Evolutionary conservation across 2,113 vertebrate genomes (phyloP).

Genomic region (Forbesichthys papilliferus): DNA sequence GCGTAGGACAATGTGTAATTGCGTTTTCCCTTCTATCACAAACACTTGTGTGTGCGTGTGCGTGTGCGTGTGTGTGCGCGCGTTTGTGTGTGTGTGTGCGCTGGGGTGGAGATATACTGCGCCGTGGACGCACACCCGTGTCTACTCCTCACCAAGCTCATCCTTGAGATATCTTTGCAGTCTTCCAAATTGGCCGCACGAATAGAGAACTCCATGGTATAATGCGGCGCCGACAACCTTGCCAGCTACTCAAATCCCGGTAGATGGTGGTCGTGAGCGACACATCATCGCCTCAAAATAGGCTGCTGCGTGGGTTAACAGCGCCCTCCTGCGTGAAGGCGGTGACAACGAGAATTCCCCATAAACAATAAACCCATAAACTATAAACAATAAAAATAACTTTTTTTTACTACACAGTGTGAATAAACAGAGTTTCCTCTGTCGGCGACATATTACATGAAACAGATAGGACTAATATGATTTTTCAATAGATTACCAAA

Average conservation of each 20-base stretch:
- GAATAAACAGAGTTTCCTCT: too few relatives aligned
- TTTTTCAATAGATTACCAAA: too few relatives aligned
- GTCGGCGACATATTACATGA: too few relatives aligned
- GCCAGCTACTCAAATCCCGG: neutral
- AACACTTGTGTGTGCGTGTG: neutral
- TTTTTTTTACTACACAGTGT: too few relatives aligned
- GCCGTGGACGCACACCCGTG: conserved; percentile 10
- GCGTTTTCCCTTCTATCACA: neutral
- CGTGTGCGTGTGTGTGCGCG: too few relatives aligned
- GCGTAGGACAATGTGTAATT: neutral
- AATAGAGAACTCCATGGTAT: conserved; percentile 70
- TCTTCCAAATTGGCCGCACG: conserved; percentile 72
- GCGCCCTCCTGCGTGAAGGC: conserved; percentile 31
- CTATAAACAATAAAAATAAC: too few relatives aligned
- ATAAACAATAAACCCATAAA: too few relatives aligned
- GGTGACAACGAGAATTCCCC: conserved; percentile 5
- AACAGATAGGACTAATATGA: too few relatives aligned
- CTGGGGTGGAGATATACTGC: neutral
- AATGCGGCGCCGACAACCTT: neutral
- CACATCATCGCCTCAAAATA: neutral
- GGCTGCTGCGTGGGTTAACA: conserved; percentile 13
- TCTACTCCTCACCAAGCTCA: conserved; percentile 74
- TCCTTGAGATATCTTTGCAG: conserved; percentile 76
- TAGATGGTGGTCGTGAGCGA: neutral
- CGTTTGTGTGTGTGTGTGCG: neutral